Evolutionary conservation across 1,140 invertebrate genomes (phyloP).

Genomic region (Bursaphelenchus mucronatus): DNA sequence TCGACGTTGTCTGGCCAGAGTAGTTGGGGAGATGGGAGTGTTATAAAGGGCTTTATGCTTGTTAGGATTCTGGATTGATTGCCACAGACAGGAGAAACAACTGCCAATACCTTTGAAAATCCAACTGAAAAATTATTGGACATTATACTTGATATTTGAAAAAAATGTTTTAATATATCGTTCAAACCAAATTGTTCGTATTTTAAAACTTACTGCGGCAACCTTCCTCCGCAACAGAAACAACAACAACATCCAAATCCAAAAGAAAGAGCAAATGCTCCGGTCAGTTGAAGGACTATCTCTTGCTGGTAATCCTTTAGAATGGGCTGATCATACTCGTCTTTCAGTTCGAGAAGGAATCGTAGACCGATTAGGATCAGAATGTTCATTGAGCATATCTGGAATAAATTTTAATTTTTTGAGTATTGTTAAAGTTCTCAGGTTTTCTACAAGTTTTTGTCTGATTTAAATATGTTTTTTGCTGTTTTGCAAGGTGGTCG

Average conservation of each 20-base stretch:
- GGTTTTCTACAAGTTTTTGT: background rate
- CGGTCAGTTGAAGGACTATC: conserved; percentile 8
- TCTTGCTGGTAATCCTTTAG: conserved; percentile 3
- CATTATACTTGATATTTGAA: background rate
- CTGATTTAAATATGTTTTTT: too few relatives aligned
- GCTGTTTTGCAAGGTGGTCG: too few relatives aligned
- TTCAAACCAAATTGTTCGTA: too few relatives aligned
- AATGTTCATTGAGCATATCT: conserved; percentile 16
- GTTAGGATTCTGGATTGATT: too few relatives aligned
- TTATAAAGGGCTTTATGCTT: too few relatives aligned
- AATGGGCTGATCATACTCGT: conserved; percentile 11
- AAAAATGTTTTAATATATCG: background rate
- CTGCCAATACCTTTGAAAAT: too few relatives aligned
- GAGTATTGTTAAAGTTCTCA: conserved; percentile 6
- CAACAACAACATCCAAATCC: conserved; percentile 22
- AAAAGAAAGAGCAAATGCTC: conserved; percentile 15
- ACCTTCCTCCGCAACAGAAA: conserved; percentile 15
- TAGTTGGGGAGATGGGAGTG: too few relatives aligned
- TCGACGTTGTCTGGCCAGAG: too few relatives aligned
- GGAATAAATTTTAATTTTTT: conserved; percentile 2
- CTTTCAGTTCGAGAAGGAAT: conserved; percentile 5
- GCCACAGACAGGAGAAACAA: too few relatives aligned
- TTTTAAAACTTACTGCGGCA: conserved; percentile 12
- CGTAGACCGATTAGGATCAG: conserved; percentile 10
- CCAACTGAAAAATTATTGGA: too few relatives aligned